Evolutionary conservation across 2,797 vertebrate genomes (phyloP).

Genomic region (Hyperoplus lanceolatus): DNA sequence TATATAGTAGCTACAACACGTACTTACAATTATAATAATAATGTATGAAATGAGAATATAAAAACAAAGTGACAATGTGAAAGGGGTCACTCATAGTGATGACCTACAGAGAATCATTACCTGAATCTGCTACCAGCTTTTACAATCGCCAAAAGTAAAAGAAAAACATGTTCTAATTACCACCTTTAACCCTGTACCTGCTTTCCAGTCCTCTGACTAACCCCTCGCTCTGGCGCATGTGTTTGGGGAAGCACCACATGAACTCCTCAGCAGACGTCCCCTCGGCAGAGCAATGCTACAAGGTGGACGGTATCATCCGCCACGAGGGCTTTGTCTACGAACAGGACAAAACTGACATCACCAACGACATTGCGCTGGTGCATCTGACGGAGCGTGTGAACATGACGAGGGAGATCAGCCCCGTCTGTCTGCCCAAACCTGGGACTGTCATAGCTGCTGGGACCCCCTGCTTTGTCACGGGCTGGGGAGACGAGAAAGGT

Average conservation of each 20-base stretch:
- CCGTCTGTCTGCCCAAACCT: conserved; percentile 79
- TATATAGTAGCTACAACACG: background rate
- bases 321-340: conserved; percentile 81
- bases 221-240: conserved; percentile 76
- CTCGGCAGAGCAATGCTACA: conserved; percentile 74
- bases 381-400: conserved; percentile 76
- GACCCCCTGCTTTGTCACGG: conserved; percentile 81
- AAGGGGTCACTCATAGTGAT: background rate
- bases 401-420: conserved; percentile 79
- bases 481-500: conserved; percentile 86
- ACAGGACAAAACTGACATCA: conserved; percentile 69
- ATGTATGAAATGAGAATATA: background rate
- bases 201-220: conserved; percentile 61
- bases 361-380: conserved; percentile 82
- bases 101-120: background rate
- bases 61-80: background rate
- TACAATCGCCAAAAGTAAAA: background rate
- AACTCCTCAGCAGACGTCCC: conserved; percentile 77
- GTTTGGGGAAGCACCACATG: conserved; percentile 85
- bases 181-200: background rate
- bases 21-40: background rate
- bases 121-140: background rate
- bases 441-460: conserved; percentile 68
- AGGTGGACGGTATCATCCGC: conserved; percentile 75
- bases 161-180: background rate